These are phyloP conservation scores for Therioaphis trifolii DNA, from an alignment of 2,888 invertebrate genomes.

Conservation along the genomic window DNA sequence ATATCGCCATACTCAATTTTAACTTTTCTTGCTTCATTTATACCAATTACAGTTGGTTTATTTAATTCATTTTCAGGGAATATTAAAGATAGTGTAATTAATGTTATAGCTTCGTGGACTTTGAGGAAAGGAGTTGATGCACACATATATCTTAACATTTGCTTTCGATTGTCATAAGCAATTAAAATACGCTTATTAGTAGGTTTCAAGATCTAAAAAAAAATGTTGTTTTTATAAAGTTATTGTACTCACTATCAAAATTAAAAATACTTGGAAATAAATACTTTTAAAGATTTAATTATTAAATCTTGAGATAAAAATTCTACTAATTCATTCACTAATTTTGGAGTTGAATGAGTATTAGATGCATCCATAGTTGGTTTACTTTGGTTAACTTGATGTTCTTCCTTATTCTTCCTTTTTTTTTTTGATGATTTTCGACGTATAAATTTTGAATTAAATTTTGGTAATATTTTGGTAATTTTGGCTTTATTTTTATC, in stretches of 20 bases:
- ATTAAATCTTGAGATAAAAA: slow-evolving; percentile 23
- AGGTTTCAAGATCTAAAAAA: slow-evolving; percentile 46
- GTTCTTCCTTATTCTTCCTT: too few species aligned
- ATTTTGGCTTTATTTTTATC: too few species aligned
- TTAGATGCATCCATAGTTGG: too few species aligned
- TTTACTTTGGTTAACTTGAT: too few species aligned
- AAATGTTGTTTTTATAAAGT: background rate
- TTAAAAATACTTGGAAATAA: background rate
- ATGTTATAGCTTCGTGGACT: slow-evolving; percentile 37
- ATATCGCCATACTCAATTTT: background rate
- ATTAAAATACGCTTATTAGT: slow-evolving; percentile 46
- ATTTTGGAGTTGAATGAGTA: too few species aligned
- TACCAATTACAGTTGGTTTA: slow-evolving; percentile 5
- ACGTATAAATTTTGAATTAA: too few species aligned
- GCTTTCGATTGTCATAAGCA: slow-evolving; percentile 37
- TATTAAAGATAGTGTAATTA: slow-evolving; percentile 53
- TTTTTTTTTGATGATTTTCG: too few species aligned
- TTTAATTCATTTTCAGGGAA: slow-evolving; percentile 26
- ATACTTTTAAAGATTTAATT: slow-evolving; percentile 55
- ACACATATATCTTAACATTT: slow-evolving; percentile 1
- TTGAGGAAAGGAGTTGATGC: slow-evolving; percentile 16
- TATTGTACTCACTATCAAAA: background rate
- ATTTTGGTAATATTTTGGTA: too few species aligned
- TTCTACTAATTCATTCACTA: background rate
- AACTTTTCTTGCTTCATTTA: background rate